Conservation (phyloP, 2,113 vertebrate genomes). For the Lepidothrix coronata region DNA sequence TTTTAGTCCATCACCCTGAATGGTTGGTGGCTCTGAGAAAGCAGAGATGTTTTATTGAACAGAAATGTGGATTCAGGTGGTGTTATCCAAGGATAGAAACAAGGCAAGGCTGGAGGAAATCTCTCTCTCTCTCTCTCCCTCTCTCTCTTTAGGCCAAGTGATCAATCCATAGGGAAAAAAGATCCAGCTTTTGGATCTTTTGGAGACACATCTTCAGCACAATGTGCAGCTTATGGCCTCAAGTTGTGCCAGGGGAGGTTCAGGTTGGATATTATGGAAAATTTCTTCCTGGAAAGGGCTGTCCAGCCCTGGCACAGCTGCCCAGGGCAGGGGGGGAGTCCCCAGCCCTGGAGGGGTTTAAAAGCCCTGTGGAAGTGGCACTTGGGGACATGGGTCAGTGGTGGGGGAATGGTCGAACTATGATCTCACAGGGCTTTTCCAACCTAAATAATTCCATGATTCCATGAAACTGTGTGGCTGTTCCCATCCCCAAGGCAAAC, state of each 20-base stretch:
- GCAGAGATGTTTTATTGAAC: neutral
- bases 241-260: neutral
- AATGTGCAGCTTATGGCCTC: neutral
- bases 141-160: neutral
- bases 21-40: neutral
- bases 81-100: neutral
- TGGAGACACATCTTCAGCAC: neutral
- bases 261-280: neutral
- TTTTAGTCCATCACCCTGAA: neutral
- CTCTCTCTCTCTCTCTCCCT: too few species aligned
- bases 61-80: neutral
- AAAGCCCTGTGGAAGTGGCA: neutral
- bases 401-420: neutral
- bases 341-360: neutral
- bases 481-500: neutral
- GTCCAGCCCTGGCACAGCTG: neutral
- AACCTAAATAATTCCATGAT: neutral
- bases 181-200: neutral
- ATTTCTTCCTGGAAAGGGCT: neutral
- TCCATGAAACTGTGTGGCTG: neutral
- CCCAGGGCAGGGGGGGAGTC: neutral
- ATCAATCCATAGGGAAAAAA: neutral
- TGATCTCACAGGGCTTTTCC: neutral
- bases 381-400: neutral
- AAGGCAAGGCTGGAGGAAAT: neutral